These are phyloP conservation scores for Pachypanchax playfairii DNA, from an alignment of 2,113 vertebrate genomes.

Conservation along the genomic window DNA sequence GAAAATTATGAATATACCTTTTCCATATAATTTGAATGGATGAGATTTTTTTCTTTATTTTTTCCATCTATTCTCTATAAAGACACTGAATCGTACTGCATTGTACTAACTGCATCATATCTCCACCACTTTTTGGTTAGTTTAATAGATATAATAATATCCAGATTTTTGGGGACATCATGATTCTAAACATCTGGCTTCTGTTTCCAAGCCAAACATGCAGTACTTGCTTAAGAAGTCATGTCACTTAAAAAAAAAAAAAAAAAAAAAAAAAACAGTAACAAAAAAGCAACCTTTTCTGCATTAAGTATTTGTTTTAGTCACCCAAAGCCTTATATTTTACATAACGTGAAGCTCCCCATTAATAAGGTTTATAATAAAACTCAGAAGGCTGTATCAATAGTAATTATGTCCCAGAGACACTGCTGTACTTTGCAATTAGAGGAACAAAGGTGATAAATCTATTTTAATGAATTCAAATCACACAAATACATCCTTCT, in stretches of 20 bases:
- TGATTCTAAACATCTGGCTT: constrained; percentile 22
- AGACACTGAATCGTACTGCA: too few species aligned
- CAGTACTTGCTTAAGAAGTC: constrained; percentile 17
- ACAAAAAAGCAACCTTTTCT: constrained; percentile 31
- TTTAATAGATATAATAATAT: constrained; percentile 1
- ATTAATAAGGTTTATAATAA: constrained; percentile 73
- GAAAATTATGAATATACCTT: too few species aligned
- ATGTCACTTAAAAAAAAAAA: constrained; percentile 15
- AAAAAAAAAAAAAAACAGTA: constrained; percentile 2
- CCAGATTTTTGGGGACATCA: not conserved
- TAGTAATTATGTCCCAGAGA: constrained; percentile 67
- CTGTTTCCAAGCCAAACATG: constrained; percentile 16
- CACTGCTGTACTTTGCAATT: constrained; percentile 62
- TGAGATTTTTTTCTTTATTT: not conserved
- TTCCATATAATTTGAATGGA: too few species aligned
- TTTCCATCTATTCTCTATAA: too few species aligned
- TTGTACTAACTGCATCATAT: not conserved
- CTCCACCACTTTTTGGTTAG: constrained; percentile 5
- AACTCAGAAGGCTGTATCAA: constrained; percentile 72
- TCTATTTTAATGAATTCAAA: constrained; percentile 65
- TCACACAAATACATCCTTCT: constrained; percentile 28
- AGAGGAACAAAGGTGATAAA: constrained; percentile 65
- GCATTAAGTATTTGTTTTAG: constrained; percentile 45
- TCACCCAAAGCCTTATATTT: constrained; percentile 52
- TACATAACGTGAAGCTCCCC: constrained; percentile 46